phyloP scores from a whole-genome alignment of 2,888 invertebrate species.

The Azorinus chamasolen region DNA sequence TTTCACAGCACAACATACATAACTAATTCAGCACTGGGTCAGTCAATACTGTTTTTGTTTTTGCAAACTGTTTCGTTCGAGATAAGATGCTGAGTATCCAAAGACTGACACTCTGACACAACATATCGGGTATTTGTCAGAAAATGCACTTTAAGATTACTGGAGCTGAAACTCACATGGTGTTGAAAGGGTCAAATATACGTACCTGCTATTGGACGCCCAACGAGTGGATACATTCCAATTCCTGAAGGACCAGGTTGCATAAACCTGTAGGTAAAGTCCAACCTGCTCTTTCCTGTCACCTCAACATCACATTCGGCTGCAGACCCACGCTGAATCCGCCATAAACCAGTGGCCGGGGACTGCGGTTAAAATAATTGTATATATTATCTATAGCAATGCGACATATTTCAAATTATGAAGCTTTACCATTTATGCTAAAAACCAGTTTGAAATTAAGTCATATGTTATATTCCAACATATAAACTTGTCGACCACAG shows the following conservation, averaged over 20 bases:
- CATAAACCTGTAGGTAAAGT: constrained; percentile 45
- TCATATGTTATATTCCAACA: no score
- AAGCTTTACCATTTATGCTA: no score
- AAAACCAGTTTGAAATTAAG: no score
- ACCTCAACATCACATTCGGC: constrained; percentile 33
- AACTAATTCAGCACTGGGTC: no score
- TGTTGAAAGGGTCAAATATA: background rate
- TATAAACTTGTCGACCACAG: no score
- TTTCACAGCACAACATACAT: no score
- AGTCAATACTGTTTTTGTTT: no score
- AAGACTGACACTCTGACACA: background rate
- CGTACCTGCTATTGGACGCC: constrained; percentile 50
- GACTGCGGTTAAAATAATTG: constrained; percentile 18
- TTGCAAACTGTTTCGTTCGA: no score
- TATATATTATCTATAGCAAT: no score
- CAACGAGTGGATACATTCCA: constrained; percentile 43
- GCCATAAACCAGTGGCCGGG: constrained; percentile 35
- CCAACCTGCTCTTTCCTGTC: constrained; percentile 37
- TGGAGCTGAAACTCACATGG: background rate
- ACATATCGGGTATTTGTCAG: background rate
- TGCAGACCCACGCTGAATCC: constrained; percentile 8
- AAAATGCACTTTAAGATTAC: no score
- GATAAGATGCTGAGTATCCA: background rate
- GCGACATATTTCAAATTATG: no score
- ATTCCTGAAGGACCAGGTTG: constrained; percentile 39